Base-by-base conservation (phyloP, 2,797 vertebrate genomes). In the Poliocrania exsul region DNA sequence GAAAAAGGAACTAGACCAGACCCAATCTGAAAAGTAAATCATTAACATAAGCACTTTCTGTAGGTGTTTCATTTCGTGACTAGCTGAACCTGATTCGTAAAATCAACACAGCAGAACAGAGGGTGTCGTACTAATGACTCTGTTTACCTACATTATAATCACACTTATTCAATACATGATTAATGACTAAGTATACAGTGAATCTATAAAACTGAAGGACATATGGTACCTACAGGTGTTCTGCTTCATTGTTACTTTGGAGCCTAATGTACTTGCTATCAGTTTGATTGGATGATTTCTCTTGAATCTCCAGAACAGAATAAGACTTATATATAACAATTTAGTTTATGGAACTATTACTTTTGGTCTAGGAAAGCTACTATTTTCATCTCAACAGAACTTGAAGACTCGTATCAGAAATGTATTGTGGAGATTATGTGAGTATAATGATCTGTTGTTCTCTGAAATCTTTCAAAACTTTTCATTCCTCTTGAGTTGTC, bases 401-500 rank as follows among this genome's bases (percentile, higher is more conserved):
- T 29, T 77, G 82, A 82, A 78, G 65, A 72, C n/a, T 70, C n/a
- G 0, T 19, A 60, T 67, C 93, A 96, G 40, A 91, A 92, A 98
- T 98, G 98, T 98, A 97, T 62, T 94, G 96, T 15, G 98, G 96
- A 47, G 83, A 92, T 58, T 98, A 97, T 31, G 97, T 98, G 75
- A 98, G 98, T 98, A 97, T 50, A 90, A 93, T n/a, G 35, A 26
- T 26, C 56, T 58, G 24, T 87, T 58, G 23, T 87, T 96, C 71
- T 91, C 13, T 29, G 54, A 94, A 94, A 86, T 62, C 53, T 94
- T 88, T 65, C 33, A 58, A 57, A 84, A 62, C 2, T 81, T 81
- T 79, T 87, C 23, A 19, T 78, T 92, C 28, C 31, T 92, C 24
- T 77, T 58, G 21, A 62, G 10, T 24, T 74, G 13, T 53, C 6